phyloP scores from a whole-genome alignment of 2,888 invertebrate genomes.

The Drosophila anomelani region DNA sequence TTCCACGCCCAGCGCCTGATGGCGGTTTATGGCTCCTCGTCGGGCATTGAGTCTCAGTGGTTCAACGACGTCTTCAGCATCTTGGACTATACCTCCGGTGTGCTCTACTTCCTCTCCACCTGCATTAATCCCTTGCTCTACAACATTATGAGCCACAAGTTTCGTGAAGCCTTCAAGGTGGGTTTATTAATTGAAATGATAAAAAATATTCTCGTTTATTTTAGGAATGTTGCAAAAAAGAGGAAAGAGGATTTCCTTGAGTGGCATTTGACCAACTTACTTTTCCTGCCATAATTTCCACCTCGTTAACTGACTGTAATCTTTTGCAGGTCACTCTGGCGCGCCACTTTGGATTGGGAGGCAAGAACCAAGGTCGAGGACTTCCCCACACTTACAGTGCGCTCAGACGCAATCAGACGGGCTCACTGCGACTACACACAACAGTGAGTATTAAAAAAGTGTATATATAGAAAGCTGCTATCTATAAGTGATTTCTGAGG shows the following conservation, averaged over 20 bases:
- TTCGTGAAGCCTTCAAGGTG: constrained; percentile 89
- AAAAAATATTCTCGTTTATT: background rate
- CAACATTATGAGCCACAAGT: constrained; percentile 90
- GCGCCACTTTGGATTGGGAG: constrained; percentile 81
- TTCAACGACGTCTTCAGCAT: constrained; percentile 87
- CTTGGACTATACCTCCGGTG: constrained; percentile 88
- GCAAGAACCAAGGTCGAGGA: constrained; percentile 78
- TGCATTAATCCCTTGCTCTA: constrained; percentile 90
- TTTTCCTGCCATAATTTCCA: background rate
- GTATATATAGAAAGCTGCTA: background rate
- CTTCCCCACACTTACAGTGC: constrained; percentile 83
- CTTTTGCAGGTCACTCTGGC: constrained; percentile 81
- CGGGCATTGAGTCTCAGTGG: constrained; percentile 73
- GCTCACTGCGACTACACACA: constrained; percentile 83
- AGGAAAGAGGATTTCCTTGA: background rate
- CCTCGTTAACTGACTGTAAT: too few species aligned
- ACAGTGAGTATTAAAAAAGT: constrained; percentile 78
- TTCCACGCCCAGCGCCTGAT: constrained; percentile 96
- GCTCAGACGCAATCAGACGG: constrained; percentile 82
- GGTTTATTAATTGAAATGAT: constrained; percentile 37
- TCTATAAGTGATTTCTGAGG: background rate
- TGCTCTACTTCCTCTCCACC: constrained; percentile 89
- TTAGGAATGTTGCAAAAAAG: background rate
- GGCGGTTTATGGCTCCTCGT: constrained; percentile 88
- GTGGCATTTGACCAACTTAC: background rate